Conservation (phyloP, 2,888 invertebrate genomes). For the Camptogramma bilineatum region DNA sequence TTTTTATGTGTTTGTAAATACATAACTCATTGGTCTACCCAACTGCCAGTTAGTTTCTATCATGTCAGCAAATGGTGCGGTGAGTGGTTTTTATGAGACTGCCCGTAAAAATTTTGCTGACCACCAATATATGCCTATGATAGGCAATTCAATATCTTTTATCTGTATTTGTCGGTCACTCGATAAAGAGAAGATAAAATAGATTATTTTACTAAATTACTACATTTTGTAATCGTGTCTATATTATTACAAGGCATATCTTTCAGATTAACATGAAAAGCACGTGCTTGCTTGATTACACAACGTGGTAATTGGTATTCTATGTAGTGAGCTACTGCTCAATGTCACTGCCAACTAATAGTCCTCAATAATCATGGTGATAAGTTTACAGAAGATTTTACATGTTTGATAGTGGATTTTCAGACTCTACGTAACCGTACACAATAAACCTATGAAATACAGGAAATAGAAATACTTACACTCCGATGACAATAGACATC, state of each 20-base stretch:
- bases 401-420: too few species aligned
- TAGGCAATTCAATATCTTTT: slow-evolving; percentile 4
- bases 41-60: not conserved
- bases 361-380: too few species aligned
- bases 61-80: slow-evolving; percentile 2
- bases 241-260: not conserved
- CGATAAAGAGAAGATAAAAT: slow-evolving; percentile 7
- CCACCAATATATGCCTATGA: not conserved
- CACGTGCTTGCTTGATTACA: not conserved
- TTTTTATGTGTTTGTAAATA: too few species aligned
- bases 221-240: not conserved
- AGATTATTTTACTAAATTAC: slow-evolving; percentile 1
- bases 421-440: too few species aligned
- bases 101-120: not conserved
- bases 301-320: too few species aligned
- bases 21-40: too few species aligned
- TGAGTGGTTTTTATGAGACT: not conserved
- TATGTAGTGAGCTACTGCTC: not conserved
- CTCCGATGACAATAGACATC: too few species aligned
- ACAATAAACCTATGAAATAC: too few species aligned
- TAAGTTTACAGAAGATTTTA: too few species aligned
- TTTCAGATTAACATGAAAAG: not conserved
- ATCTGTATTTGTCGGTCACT: slow-evolving; percentile 6
- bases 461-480: too few species aligned
- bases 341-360: too few species aligned